phyloP scores from a whole-genome alignment of 2,113 vertebrate species.

The Pogonocichla stellata region DNA sequence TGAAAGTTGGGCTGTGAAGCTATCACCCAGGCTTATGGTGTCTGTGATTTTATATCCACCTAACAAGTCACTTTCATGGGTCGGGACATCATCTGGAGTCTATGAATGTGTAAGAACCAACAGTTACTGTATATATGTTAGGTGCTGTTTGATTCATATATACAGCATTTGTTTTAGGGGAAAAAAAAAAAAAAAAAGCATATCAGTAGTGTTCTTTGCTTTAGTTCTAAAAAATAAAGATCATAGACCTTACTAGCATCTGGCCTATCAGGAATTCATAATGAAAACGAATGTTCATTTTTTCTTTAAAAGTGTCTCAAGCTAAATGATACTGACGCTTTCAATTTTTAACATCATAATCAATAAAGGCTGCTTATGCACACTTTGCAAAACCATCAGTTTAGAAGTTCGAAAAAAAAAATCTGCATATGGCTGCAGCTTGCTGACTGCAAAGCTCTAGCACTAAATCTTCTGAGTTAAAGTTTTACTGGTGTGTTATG shows the following conservation, averaged over 20 bases:
- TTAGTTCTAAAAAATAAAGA: conserved; percentile 64
- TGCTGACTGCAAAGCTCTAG: conserved; percentile 92
- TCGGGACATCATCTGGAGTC: conserved; percentile 60
- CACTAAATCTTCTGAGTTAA: conserved; percentile 99
- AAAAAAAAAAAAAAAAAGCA: not conserved
- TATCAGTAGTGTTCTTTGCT: not conserved
- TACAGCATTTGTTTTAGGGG: not conserved
- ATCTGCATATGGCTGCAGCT: conserved; percentile 94
- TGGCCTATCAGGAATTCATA: conserved; percentile 74
- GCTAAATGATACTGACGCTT: conserved; percentile 98
- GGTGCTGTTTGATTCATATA: conserved; percentile 6
- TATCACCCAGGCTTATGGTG: conserved; percentile 63
- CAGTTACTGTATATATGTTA: conserved; percentile 26
- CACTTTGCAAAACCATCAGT: conserved; percentile 97
- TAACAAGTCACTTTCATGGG: conserved; percentile 30
- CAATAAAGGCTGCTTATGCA: conserved; percentile 99
- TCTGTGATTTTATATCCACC: conserved; percentile 50
- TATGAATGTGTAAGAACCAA: conserved; percentile 42
- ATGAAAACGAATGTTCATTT: conserved; percentile 87
- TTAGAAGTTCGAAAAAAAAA: conserved; percentile 90
- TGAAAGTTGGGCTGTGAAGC: conserved; percentile 68
- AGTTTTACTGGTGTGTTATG: conserved; percentile 99
- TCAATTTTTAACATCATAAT: conserved; percentile 98
- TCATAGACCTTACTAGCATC: conserved; percentile 24
- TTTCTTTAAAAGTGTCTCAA: conserved; percentile 93